Conservation (phyloP, 92 coral and sea anemone genomes). For the Palythoa heliodiscus region DNA sequence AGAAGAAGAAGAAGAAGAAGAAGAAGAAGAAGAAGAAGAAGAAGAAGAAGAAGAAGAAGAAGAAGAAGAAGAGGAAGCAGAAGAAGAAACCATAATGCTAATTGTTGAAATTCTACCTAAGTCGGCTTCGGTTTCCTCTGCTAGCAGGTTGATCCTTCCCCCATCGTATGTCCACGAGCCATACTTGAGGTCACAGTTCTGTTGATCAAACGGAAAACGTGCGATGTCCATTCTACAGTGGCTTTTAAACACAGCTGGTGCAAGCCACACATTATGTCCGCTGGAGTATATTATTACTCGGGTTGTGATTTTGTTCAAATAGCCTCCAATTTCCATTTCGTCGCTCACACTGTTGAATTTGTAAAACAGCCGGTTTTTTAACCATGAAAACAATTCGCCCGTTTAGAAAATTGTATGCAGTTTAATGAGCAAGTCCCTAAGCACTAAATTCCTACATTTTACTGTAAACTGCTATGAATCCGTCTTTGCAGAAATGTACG, state of each 20-base stretch:
- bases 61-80: too few relatives aligned
- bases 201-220: slow-evolving; percentile 57
- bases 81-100: too few relatives aligned
- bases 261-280: slow-evolving; percentile 44
- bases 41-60: too few relatives aligned
- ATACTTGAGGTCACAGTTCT: slow-evolving; percentile 49
- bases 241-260: slow-evolving; percentile 50
- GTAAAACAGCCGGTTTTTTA: not conserved
- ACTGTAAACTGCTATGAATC: too few relatives aligned
- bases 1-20: too few relatives aligned
- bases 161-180: slow-evolving; percentile 66
- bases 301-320: slow-evolving; percentile 46
- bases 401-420: not conserved
- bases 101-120: too few relatives aligned
- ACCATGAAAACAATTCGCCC: not conserved
- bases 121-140: too few relatives aligned
- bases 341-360: slow-evolving; percentile 21
- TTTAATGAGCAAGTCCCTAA: not conserved
- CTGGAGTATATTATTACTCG: slow-evolving; percentile 44
- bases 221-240: slow-evolving; percentile 56
- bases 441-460: too few relatives aligned
- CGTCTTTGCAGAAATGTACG: too few relatives aligned
- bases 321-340: slow-evolving; percentile 46
- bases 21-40: too few relatives aligned
- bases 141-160: slow-evolving; percentile 22